Conservation (phyloP, 2,797 vertebrate species). For the Lagorchestes hirsutus region DNA sequence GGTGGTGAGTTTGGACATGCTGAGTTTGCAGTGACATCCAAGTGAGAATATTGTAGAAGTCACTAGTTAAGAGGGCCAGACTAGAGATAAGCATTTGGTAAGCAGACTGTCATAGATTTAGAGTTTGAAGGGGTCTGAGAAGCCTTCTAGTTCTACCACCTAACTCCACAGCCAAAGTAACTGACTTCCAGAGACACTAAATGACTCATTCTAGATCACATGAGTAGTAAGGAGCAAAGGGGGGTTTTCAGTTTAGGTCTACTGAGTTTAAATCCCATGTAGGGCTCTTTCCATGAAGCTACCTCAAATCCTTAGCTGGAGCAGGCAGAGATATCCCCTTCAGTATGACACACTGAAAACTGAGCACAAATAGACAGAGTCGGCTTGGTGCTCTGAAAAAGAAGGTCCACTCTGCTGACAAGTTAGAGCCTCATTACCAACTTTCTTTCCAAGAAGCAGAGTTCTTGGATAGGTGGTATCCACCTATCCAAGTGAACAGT, state of each 20-base stretch:
- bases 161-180: not conserved
- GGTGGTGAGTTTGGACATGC: not conserved
- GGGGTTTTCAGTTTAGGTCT: not conserved
- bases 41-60: not conserved
- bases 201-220: not conserved
- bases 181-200: not conserved
- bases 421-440: not conserved
- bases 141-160: not conserved
- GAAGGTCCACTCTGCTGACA: not conserved
- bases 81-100: not conserved
- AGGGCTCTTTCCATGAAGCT: not conserved
- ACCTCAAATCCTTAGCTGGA: not conserved
- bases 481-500: fast-evolving
- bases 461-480: not conserved
- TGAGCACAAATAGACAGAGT: not conserved
- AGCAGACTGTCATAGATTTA: not conserved
- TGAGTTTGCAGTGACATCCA: not conserved
- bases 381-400: not conserved
- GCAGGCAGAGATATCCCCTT: not conserved
- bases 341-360: not conserved
- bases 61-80: not conserved
- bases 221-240: not conserved
- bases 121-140: not conserved
- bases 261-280: not conserved
- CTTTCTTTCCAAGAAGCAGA: not conserved